Evolutionary conservation across 2,113 vertebrate genomes (phyloP).

Genomic region (Morone saxatilis): DNA sequence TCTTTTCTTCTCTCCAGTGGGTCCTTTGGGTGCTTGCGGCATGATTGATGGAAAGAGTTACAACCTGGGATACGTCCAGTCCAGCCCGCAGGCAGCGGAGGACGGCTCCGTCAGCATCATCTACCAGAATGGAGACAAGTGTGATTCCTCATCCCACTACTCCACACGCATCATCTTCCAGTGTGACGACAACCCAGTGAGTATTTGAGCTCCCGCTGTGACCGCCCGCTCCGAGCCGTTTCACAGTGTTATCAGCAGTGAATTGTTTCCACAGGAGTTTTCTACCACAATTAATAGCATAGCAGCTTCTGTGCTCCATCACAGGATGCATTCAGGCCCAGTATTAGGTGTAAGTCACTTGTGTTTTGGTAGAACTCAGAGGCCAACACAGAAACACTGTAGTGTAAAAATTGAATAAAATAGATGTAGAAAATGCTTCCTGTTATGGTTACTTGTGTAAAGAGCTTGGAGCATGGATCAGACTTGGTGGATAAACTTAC

Average conservation of each 20-base stretch:
- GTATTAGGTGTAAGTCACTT: too few species aligned
- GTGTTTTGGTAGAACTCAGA: too few species aligned
- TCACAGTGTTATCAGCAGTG: background rate
- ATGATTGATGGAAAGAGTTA: constrained; percentile 70
- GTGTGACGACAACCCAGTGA: constrained; percentile 89
- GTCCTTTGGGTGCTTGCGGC: constrained; percentile 90
- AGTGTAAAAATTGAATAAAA: too few species aligned
- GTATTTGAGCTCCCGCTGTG: constrained; percentile 5
- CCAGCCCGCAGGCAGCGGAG: constrained; percentile 87
- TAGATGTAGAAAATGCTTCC: too few species aligned
- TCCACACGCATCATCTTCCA: constrained; percentile 93
- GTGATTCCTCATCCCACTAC: constrained; percentile 81
- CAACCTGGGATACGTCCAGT: constrained; percentile 93
- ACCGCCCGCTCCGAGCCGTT: background rate
- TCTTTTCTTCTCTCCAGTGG: constrained; percentile 80
- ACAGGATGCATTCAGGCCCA: too few species aligned
- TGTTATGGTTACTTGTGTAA: too few species aligned
- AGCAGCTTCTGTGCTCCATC: too few species aligned
- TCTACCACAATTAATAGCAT: too few species aligned
- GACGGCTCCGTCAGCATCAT: constrained; percentile 92
- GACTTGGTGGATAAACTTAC: too few species aligned
- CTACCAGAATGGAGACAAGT: constrained; percentile 92
- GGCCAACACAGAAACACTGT: too few species aligned
- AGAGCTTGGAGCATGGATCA: too few species aligned
- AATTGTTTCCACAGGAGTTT: background rate